Conservation (phyloP, 2,113 vertebrate species). For the Oriolus oriolus region DNA sequence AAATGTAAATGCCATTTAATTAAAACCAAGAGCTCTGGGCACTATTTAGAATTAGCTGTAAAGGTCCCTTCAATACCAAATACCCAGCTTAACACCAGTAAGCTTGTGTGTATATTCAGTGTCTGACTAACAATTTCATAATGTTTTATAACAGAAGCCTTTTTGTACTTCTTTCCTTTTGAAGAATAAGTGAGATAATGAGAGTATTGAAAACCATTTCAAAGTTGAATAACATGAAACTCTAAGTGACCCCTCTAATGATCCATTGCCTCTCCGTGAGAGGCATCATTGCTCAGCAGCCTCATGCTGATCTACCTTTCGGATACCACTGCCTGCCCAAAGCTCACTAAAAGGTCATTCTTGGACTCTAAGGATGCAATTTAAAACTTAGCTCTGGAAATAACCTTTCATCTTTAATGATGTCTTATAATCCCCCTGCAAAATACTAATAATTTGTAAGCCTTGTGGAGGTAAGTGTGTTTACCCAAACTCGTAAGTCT, state of each 20-base stretch:
- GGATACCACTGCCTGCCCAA: not conserved
- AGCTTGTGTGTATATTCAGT: not conserved
- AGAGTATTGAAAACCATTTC: not conserved
- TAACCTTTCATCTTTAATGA: not conserved
- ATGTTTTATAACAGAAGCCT: not conserved
- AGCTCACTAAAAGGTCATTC: not conserved
- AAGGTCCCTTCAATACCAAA: not conserved
- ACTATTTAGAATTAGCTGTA: not conserved
- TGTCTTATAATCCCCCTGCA: not conserved
- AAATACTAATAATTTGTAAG: not conserved
- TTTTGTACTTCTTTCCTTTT: not conserved
- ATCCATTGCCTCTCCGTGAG: fast-evolving
- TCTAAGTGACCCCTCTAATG: not conserved
- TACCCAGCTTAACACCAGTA: not conserved
- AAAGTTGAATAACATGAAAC: not conserved
- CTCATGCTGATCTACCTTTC: fast-evolving
- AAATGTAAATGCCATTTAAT: not conserved
- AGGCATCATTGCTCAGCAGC: not conserved
- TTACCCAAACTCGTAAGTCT: not conserved
- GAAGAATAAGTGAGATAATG: not conserved
- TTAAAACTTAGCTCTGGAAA: not conserved
- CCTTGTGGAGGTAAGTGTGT: not conserved
- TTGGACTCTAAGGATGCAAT: not conserved
- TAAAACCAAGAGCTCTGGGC: not conserved
- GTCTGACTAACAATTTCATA: not conserved